Evolutionary conservation across 2,888 invertebrate genomes (phyloP).

Genomic region (Cheilosia vernalis): DNA sequence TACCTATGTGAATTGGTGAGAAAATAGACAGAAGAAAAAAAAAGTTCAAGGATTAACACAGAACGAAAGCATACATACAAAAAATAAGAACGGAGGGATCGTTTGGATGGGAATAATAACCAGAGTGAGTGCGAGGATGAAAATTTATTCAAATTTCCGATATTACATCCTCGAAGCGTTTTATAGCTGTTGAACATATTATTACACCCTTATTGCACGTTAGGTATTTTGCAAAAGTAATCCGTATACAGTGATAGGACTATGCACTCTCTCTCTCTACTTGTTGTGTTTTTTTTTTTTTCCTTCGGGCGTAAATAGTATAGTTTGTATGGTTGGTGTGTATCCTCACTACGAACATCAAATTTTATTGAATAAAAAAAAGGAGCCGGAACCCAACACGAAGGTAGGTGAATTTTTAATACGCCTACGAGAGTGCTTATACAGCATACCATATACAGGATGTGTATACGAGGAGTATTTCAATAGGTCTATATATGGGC

Average conservation of each 20-base stretch:
- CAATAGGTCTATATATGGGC: conserved; percentile 28
- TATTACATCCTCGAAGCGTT: conserved; percentile 75
- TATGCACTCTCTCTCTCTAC: neutral
- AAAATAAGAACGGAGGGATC: conserved; percentile 2
- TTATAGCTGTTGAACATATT: conserved; percentile 76
- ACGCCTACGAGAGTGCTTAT: conserved; percentile 60
- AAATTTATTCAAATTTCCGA: conserved; percentile 76
- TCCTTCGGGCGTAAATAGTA: conserved; percentile 28
- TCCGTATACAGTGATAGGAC: conserved; percentile 33
- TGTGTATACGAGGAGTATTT: conserved; percentile 12
- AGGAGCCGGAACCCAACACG: conserved; percentile 19
- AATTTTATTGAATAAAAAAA: conserved; percentile 65
- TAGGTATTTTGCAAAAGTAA: conserved; percentile 41
- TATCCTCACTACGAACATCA: conserved; percentile 54
- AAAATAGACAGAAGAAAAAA: conserved; percentile 33
- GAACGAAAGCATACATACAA: conserved; percentile 24
- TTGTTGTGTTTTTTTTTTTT: neutral
- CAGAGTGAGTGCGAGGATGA: conserved; percentile 40
- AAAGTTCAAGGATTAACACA: conserved; percentile 54
- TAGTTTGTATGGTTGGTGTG: conserved; percentile 7
- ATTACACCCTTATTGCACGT: conserved; percentile 70
- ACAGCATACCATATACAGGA: neutral
- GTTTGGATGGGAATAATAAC: conserved; percentile 4
- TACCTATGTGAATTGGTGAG: conserved; percentile 85
- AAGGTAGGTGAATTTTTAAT: conserved; percentile 65